Evolutionary conservation across 2,113 vertebrate genomes (phyloP), one percentile per base, ranked within the genome.

Genomic region (Eulacestoma nigropectus): DNA sequence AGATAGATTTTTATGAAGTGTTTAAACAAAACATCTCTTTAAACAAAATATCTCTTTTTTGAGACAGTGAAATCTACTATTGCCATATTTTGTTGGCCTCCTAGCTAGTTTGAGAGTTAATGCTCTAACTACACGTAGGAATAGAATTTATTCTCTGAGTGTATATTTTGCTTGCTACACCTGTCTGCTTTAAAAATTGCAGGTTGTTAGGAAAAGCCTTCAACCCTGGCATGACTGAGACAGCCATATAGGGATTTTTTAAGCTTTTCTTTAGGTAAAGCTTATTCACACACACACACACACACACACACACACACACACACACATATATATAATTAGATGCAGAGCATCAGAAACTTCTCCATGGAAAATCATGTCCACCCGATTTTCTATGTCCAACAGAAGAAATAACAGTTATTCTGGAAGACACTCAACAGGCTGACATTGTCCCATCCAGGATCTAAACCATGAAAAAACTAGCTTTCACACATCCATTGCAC

Each of bases 231-330:
- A 82, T 30, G 52, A 90, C 8, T 62, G 56, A 75, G 14, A 67
- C 2, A 63, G 41, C 4, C 9, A 67, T 57, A 50, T 1, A 30
- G 2, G 2, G 11, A 7, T 44, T 33, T 55, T 6, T 27, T 4
- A 26, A 42, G 22, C 16, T 33, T 65, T 81, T n/a, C 9, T 89
- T 84, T 30, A 47, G 3, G 3, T 91, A 30, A 9, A 29, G 9
- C 19, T 69, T 87, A 35, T 56, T 81, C 35, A 46, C 17, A 57
- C 14, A 32, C 27, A 18, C 47, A n/a, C 16, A 25, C 1, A 29
- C 37, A 39, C 17, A 59, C 18, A 25, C 21, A 13, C 47, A n/a
- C n/a, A n/a, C n/a, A n/a, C 39, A 39, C 39, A 27, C 13, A 21
- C 1, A 25, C 7, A 16, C 1, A 42, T 3, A 56, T 4, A 67